These are phyloP conservation scores for Clarias laeviceps DNA, from an alignment of 2,797 vertebrate genomes.

Conservation along the genomic window DNA sequence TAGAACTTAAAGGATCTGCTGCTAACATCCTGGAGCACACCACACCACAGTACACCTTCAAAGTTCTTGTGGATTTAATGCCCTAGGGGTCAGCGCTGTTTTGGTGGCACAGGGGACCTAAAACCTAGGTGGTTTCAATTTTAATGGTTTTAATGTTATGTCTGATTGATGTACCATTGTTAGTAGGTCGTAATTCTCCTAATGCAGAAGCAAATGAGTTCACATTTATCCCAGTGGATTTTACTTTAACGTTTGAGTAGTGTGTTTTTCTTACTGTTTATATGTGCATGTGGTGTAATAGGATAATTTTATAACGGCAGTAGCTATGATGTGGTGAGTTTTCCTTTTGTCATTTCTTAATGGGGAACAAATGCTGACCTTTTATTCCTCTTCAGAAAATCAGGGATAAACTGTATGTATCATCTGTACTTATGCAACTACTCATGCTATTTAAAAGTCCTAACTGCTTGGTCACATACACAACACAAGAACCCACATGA, in stretches of 20 bases:
- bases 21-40: no score
- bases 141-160: no score
- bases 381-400: background rate
- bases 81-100: no score
- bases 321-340: constrained; percentile 19
- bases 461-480: background rate
- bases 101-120: no score
- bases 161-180: constrained; percentile 4
- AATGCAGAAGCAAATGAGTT: constrained; percentile 9
- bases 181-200: constrained; percentile 27
- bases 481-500: background rate
- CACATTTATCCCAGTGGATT: background rate
- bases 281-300: background rate
- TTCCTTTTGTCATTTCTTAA: constrained; percentile 10
- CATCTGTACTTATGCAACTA: background rate
- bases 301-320: constrained; percentile 7
- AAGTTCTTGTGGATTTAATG: no score
- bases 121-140: no score
- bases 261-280: background rate
- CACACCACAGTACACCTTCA: no score
- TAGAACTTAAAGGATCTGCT: no score
- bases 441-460: background rate
- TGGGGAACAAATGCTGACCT: background rate
- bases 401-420: background rate
- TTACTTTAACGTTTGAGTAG: background rate